Percentiles rank a stretch among this genome's conserved stretches.
Evolutionary conservation across 2,113 vertebrate species (phyloP).

Genomic region (Jacana jacana): DNA sequence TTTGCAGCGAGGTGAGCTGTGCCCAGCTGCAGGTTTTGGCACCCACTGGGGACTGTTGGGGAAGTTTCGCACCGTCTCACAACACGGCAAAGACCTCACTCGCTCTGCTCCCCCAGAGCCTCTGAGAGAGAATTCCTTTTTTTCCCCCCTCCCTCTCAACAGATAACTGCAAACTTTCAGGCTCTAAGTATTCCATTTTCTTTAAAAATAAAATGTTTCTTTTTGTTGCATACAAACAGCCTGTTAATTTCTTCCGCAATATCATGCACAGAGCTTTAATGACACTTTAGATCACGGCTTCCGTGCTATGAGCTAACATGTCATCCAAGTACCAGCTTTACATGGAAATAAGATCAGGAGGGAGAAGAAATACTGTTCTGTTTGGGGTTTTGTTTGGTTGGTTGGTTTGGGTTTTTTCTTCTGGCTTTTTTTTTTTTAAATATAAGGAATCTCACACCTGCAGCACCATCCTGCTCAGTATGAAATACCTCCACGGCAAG

Average conservation of each 20-base stretch:
- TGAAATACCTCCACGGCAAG: neutral
- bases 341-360: conserved; percentile 43
- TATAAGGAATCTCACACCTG: conserved; percentile 58
- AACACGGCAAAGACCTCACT: neutral
- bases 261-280: conserved; percentile 22
- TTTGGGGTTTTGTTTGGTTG: neutral
- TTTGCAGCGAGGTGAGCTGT: neutral
- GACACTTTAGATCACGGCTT: conserved; percentile 44
- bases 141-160: neutral
- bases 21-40: neutral
- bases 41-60: neutral
- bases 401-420: neutral
- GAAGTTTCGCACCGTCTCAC: conserved; percentile 68
- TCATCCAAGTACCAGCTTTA: conserved; percentile 67
- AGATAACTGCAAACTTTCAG: conserved; percentile 35
- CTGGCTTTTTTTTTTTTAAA: neutral
- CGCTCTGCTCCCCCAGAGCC: neutral
- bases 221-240: conserved; percentile 37
- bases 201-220: neutral
- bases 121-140: neutral
- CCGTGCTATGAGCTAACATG: conserved; percentile 40
- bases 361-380: conserved; percentile 51
- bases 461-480: conserved; percentile 53
- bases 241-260: conserved; percentile 34
- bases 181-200: neutral